These are phyloP conservation scores for Botrylloides violaceus DNA, from an alignment of 23 tunicate genomes.

Conservation along the genomic window DNA sequence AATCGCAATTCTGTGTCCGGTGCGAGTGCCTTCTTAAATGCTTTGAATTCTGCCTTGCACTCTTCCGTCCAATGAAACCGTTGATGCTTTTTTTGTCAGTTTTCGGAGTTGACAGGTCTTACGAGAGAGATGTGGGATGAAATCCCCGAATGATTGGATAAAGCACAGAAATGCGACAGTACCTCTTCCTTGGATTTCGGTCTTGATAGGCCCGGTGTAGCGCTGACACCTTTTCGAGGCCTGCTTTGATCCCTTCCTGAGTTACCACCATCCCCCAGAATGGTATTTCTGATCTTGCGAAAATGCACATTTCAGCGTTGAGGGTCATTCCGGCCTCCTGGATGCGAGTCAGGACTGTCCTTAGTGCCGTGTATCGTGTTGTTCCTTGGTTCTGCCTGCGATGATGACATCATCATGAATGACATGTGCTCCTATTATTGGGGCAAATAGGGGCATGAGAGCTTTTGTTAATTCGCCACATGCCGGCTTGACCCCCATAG, in stretches of 20 bases:
- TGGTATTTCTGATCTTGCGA: neutral
- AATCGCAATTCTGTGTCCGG: too few species aligned
- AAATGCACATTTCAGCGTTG: neutral
- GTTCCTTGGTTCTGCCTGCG: neutral
- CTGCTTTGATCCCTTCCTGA: neutral
- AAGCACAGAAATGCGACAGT: neutral
- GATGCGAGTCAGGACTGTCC: neutral
- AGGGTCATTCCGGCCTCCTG: neutral
- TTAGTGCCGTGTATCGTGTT: too few species aligned
- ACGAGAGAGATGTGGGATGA: neutral
- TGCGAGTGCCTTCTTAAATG: too few species aligned
- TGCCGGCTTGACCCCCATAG: neutral
- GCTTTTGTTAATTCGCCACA: neutral
- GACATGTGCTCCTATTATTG: neutral
- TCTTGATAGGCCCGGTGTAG: neutral
- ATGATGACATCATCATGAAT: neutral
- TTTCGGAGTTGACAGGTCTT: neutral
- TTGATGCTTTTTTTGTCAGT: neutral
- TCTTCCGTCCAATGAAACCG: too few species aligned
- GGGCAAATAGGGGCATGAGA: neutral
- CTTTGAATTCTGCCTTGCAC: too few species aligned
- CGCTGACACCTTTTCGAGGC: neutral
- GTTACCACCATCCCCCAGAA: neutral
- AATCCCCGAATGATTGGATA: neutral
- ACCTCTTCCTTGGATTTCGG: neutral